A percentile compares a stretch with the other conserved stretches of the same genome.
Evolutionary conservation across 2,888 invertebrate species (phyloP).

Genomic region (Dugesia japonica): DNA sequence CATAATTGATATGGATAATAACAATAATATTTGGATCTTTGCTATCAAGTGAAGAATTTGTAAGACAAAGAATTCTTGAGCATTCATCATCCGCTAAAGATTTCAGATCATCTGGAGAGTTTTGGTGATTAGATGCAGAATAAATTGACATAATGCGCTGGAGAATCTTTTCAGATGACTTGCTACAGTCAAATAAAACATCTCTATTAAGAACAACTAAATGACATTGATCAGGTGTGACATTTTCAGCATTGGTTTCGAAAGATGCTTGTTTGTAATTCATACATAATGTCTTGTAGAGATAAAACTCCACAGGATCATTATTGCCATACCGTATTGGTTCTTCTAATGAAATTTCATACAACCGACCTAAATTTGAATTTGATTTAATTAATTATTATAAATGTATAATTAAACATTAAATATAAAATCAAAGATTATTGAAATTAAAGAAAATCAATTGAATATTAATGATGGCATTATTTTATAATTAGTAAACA

Average conservation of each 20-base stretch:
- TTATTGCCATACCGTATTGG: conserved; percentile 72
- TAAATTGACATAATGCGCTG: conserved; percentile 78
- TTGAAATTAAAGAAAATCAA: no score
- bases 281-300: conserved; percentile 72
- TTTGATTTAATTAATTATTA: no score
- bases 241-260: conserved; percentile 44
- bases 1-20: conserved; percentile 59
- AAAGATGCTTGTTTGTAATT: conserved; percentile 57
- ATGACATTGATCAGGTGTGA: conserved; percentile 72
- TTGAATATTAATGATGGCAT: no score
- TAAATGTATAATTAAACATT: no score
- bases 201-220: conserved; percentile 60
- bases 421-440: no score
- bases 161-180: conserved; percentile 65
- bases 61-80: conserved; percentile 81
- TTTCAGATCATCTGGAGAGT: conserved; percentile 92
- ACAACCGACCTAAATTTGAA: neutral
- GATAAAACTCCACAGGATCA: conserved; percentile 76
- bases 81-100: conserved; percentile 95
- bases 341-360: conserved; percentile 62
- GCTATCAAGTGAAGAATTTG: conserved; percentile 56
- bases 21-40: conserved; percentile 69
- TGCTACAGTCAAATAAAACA: conserved; percentile 85
- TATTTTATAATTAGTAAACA: no score
- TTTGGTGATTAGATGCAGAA: conserved; percentile 76